These are phyloP conservation scores for Psylliodes chrysocephalus DNA, from an alignment of 2,888 invertebrate genomes.

Conservation along the genomic window DNA sequence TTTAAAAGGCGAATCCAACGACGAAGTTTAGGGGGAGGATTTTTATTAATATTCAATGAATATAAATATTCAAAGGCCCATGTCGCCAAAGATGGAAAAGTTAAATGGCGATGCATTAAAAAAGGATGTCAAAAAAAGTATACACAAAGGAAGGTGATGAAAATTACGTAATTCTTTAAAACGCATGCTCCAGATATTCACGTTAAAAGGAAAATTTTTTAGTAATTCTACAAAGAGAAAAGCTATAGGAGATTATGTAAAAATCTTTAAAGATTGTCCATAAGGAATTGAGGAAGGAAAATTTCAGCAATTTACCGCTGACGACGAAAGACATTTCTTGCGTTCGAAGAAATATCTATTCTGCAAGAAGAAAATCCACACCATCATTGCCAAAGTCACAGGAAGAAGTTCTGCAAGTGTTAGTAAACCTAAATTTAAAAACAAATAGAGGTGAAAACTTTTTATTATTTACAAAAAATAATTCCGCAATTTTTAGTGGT, in stretches of 20 bases:
- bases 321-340: neutral
- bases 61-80: too few relatives aligned
- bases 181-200: neutral
- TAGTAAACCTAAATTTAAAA: neutral
- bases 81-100: too few relatives aligned
- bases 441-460: neutral
- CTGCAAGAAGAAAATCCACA: neutral
- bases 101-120: too few relatives aligned
- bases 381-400: neutral
- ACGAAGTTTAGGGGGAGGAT: too few relatives aligned
- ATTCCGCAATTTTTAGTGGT: too few relatives aligned
- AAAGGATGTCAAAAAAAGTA: too few relatives aligned
- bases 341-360: neutral
- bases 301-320: neutral
- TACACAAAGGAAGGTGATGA: too few relatives aligned
- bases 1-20: too few relatives aligned
- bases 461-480: too few relatives aligned
- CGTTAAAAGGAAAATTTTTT: neutral
- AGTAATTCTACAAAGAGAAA: neutral
- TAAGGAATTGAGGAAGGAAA: neutral
- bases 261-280: neutral
- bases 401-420: neutral
- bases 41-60: too few relatives aligned
- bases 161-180: too few relatives aligned
- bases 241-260: neutral